Evolutionary conservation across 2,888 invertebrate species (phyloP), one percentile per base, ranked within the genome.

Genomic region (Drosophila paramelanica): DNA sequence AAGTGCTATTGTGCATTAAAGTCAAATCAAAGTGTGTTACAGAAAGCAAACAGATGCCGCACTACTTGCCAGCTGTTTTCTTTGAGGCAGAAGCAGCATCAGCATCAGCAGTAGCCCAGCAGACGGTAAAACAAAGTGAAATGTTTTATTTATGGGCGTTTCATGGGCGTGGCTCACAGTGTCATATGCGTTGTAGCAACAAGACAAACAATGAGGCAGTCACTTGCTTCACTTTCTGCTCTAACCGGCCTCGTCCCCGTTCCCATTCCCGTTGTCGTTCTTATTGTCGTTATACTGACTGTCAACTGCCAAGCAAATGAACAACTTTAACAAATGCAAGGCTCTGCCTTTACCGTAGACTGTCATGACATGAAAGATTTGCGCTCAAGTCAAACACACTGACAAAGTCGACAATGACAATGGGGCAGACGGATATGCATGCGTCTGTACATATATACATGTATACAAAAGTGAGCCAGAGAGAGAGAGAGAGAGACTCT

Each of bases 161-260:
- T 46, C 64, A 67, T 50, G 79, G 86, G 83, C 83, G 86, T 88
- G 86, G 77, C 57, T 36, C n/a, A 7, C 68, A 83, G 89, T 83
- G 89, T 88, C 83, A 84, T 84, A 88, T 84, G 89, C 87, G 86
- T 77, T 85, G 82, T 82, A 85, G 82, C 51, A 73, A 82, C 88
- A 85, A 73, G 86, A 67, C 86, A 88, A 88, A 82, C 82, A 82
- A 79, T 85, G 73, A 81, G 76, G 60, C 79, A 62, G 67, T 60
- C 69, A 51, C 78, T 57, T 67, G 73, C 57, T 56, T 72, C 25
- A 14, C 45, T 55, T 46, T 46, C 58, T 11, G 27, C 38, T 46
- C 20, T 38, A 45, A 14, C 55, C 6, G 33, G 43, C 8, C 13
- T 27, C 8, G 51, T 53, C 23, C 20, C 50, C 38, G 59, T 50